These are phyloP conservation scores for Agrochola lychnidis DNA, from an alignment of 2,888 invertebrate genomes.

Conservation along the genomic window DNA sequence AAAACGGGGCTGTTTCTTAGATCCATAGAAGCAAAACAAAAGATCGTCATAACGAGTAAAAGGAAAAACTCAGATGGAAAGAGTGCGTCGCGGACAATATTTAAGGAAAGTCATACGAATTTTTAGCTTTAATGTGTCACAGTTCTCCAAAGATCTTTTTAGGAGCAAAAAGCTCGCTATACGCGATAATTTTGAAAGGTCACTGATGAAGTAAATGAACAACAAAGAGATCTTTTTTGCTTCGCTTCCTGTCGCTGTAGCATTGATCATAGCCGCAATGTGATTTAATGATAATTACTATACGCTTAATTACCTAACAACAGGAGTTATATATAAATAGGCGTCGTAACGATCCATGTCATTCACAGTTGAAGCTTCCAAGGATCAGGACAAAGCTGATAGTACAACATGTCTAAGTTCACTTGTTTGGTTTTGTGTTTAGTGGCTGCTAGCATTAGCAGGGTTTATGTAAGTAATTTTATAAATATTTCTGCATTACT, in stretches of 20 bases:
- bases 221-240: slow-evolving; percentile 45
- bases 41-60: background rate
- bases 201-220: slow-evolving; percentile 20
- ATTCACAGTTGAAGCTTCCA: slow-evolving; percentile 49
- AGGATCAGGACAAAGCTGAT: slow-evolving; percentile 30
- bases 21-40: background rate
- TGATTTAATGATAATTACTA: slow-evolving; percentile 60
- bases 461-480: slow-evolving; percentile 50
- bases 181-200: slow-evolving; percentile 6
- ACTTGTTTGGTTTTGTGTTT: slow-evolving; percentile 42
- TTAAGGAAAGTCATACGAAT: background rate
- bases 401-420: slow-evolving; percentile 50
- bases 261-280: slow-evolving; percentile 43
- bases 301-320: slow-evolving; percentile 37
- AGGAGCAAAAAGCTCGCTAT: background rate
- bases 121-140: background rate
- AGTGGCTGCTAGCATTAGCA: slow-evolving; percentile 46
- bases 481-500: background rate
- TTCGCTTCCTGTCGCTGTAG: slow-evolving; percentile 36
- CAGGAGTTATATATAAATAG: slow-evolving; percentile 58
- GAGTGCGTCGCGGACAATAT: background rate
- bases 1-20: background rate
- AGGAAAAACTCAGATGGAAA: too few relatives aligned
- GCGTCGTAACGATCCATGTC: slow-evolving; percentile 22
- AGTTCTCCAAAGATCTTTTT: background rate